phyloP scores from a whole-genome alignment of 2,797 vertebrate species.

The Aeoliscus strigatus region DNA sequence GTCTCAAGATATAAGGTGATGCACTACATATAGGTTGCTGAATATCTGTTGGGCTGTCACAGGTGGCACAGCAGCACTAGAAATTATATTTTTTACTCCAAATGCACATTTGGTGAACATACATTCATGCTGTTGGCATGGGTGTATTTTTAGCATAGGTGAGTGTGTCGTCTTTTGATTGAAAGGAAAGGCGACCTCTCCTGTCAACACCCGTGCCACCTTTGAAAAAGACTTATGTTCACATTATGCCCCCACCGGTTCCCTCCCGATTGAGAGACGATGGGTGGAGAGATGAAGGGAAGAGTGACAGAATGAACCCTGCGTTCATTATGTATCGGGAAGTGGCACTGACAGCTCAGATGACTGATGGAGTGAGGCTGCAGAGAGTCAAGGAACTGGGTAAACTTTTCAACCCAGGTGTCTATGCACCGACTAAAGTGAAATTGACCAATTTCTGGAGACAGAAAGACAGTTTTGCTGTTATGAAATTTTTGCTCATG shows the following conservation, averaged over 20 bases:
- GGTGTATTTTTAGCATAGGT: neutral
- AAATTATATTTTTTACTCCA: too few species aligned
- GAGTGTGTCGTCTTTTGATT: conserved; percentile 30
- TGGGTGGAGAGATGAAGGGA: conserved; percentile 12
- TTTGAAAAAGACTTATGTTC: conserved; percentile 55
- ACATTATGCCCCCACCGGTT: conserved; percentile 22
- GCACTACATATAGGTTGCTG: too few species aligned
- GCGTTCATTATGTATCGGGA: conserved; percentile 40
- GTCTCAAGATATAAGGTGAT: too few species aligned
- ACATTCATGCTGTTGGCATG: too few species aligned
- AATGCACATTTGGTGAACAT: too few species aligned
- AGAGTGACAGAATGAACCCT: conserved; percentile 18
- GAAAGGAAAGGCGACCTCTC: conserved; percentile 41
- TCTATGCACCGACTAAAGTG: neutral
- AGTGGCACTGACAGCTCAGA: conserved; percentile 25
- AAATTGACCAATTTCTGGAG: too few species aligned
- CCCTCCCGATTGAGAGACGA: conserved; percentile 46
- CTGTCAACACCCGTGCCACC: conserved; percentile 32
- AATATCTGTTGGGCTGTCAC: conserved; percentile 21
- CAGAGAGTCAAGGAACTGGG: conserved; percentile 13
- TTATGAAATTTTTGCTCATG: too few species aligned
- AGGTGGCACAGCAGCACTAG: conserved; percentile 8
- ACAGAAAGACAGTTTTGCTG: too few species aligned
- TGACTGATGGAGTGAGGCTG: conserved; percentile 31
- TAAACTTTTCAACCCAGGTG: conserved; percentile 15